phyloP scores from a whole-genome alignment of 2,888 invertebrate species.

The Dendrolimus pini region DNA sequence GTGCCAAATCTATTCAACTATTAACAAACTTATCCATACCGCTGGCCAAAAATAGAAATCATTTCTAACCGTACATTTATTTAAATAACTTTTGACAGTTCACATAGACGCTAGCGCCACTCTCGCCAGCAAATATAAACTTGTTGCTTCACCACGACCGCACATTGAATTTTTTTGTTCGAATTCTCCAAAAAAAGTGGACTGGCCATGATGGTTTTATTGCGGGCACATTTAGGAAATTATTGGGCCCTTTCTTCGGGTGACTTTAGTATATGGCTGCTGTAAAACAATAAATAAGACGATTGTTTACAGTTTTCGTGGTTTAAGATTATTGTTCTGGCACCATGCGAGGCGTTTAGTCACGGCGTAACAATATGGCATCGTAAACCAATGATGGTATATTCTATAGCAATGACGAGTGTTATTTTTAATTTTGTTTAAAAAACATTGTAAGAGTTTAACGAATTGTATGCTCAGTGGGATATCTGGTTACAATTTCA shows the following conservation, averaged over 20 bases:
- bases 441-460: constrained; percentile 13
- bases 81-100: neutral
- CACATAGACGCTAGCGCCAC: neutral
- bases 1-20: constrained; percentile 54
- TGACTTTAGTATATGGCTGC: constrained; percentile 61
- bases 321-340: constrained; percentile 37
- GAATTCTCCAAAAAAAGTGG: constrained; percentile 10
- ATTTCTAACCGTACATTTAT: neutral
- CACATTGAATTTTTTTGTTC: constrained; percentile 38
- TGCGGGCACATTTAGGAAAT: constrained; percentile 58
- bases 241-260: constrained; percentile 50
- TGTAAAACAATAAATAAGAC: constrained; percentile 70
- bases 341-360: constrained; percentile 55
- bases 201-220: constrained; percentile 68
- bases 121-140: neutral
- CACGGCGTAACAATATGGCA: constrained; percentile 33
- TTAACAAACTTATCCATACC: neutral
- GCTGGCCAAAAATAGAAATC: neutral
- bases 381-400: constrained; percentile 51
- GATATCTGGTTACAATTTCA: constrained; percentile 32
- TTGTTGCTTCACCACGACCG: neutral
- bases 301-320: constrained; percentile 63
- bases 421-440: neutral
- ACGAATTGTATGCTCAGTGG: constrained; percentile 33
- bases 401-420: constrained; percentile 17